Evolutionary conservation across 1,140 invertebrate genomes (phyloP).

Genomic region (Babylonia areolata): DNA sequence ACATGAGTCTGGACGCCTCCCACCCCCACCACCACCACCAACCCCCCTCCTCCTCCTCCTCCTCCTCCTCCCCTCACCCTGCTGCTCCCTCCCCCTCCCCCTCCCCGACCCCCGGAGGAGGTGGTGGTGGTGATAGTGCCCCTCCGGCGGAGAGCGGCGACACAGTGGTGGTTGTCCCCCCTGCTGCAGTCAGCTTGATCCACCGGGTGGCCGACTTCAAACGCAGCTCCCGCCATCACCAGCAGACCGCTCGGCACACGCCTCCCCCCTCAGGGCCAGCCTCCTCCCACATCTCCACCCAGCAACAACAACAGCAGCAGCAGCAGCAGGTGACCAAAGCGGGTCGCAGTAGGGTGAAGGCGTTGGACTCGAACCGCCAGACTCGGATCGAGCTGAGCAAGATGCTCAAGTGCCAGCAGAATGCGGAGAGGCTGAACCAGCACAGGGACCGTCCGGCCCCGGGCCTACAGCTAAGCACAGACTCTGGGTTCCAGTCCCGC

Average conservation of each 20-base stretch:
- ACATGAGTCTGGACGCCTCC: conserved; percentile 60
- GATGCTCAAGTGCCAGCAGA: conserved; percentile 38
- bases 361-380: conserved; percentile 30
- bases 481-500: conserved; percentile 63
- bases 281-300: neutral
- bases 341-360: neutral
- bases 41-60: conserved; percentile 49
- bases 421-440: conserved; percentile 34
- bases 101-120: too few species aligned
- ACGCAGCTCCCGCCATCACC: neutral
- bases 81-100: conserved; percentile 23
- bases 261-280: neutral
- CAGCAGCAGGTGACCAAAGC: neutral
- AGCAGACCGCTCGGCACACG: conserved; percentile 10
- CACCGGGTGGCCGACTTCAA: conserved; percentile 31
- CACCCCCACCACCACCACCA: conserved; percentile 48
- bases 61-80: conserved; percentile 42
- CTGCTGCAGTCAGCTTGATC: conserved; percentile 15
- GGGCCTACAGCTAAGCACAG: conserved; percentile 22
- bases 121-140: too few species aligned
- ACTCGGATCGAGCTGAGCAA: conserved; percentile 36
- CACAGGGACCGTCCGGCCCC: conserved; percentile 29
- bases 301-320: neutral
- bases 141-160: too few species aligned
- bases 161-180: neutral